Percentiles rank a stretch among this genome's conserved stretches.
Evolutionary conservation across 2,797 vertebrate species (phyloP).

Genomic region (Capromys pilorides): DNA sequence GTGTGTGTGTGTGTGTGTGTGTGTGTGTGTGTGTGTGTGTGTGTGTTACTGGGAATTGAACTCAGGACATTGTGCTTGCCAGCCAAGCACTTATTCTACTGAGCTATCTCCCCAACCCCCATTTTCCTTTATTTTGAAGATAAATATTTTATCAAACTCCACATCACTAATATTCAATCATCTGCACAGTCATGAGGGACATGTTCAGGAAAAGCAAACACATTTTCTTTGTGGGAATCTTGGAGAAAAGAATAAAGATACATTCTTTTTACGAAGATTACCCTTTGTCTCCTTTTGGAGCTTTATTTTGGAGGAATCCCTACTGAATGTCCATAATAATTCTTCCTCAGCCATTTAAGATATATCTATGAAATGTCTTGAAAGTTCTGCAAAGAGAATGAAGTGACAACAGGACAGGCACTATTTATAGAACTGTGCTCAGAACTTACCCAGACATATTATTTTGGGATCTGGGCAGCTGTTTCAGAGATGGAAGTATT

Average conservation of each 20-base stretch:
- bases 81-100: too few species aligned
- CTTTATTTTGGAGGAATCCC: conserved; percentile 14
- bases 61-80: too few species aligned
- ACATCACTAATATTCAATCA: neutral
- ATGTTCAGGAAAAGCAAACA: neutral
- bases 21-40: too few species aligned
- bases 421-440: neutral
- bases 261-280: neutral
- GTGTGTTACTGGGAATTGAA: too few species aligned
- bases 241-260: neutral
- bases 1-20: too few species aligned
- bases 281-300: neutral
- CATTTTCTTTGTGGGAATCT: neutral
- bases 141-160: neutral
- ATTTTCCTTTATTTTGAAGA: neutral
- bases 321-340: neutral
- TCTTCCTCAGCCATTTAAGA: conserved; percentile 42
- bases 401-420: neutral
- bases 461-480: neutral
- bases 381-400: conserved; percentile 45
- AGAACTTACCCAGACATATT: neutral
- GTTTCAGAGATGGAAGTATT: neutral
- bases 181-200: neutral
- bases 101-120: neutral
- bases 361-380: conserved; percentile 18